Evolutionary conservation across 2,888 invertebrate genomes (phyloP), one percentile per base, ranked within the genome.

Genomic region (Sepioteuthis lessoniana): DNA sequence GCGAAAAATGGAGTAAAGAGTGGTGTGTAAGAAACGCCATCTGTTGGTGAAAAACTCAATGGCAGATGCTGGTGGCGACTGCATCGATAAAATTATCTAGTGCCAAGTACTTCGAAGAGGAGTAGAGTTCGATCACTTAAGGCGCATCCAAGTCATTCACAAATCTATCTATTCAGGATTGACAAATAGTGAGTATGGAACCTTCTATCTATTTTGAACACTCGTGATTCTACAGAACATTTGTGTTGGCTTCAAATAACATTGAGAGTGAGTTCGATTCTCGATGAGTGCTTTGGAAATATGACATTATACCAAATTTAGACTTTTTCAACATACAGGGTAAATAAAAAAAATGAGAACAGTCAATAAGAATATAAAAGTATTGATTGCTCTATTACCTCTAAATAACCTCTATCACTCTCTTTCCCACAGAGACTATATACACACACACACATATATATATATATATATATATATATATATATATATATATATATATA

Each of bases 91-190:
- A 35, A 35, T 16, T 76, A 76, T 76, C 76, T 13, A 76, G 76
- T 35, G 76, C 76, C n/a, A 76, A 76, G 76, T 35, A 76, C 76
- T 35, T 76, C n/a, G 76, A n/a, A 76, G n/a, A 13, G n/a, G 76
- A 76, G n/a, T n/a, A 76, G 76, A 76, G 76, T n/a, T 76, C 76
- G n/a, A 76, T 76, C 76, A 76, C 76, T 76, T 76, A n/a, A 76
- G 76, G 76, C 76, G 16, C 76, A 35, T 35, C 76, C n/a, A 76
- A 76, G 76, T n/a, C 76, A n/a, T 76, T 76, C n/a, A 76, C n/a
- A 31, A 76, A n/a, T 76, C n/a, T 16, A 76, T n/a, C 76, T 76
- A 76, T 76, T 76, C 76, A 76, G 1, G n/a, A 76, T 76, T 76
- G 76, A 76, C 76, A 76, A 16, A 76, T 76, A 35, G 10, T n/a